These are phyloP conservation scores for Pipistrellus kuhlii DNA, from an alignment of 2,797 vertebrate genomes.

Conservation along the genomic window DNA sequence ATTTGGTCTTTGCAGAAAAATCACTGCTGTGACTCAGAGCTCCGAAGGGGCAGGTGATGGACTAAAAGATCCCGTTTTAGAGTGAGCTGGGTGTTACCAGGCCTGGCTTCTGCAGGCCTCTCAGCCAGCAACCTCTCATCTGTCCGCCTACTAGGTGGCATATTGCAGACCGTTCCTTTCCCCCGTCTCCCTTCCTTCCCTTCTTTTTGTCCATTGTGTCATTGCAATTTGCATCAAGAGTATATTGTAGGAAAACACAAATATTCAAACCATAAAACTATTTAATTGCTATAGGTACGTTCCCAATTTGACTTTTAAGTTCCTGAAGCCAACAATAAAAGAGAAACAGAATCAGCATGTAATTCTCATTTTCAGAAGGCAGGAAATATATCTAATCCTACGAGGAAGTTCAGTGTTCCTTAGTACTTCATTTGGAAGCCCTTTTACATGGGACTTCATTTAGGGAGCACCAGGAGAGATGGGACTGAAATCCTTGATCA, in stretches of 20 bases:
- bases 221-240: not conserved
- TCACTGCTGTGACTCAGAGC: conserved; percentile 22
- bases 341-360: not conserved
- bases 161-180: rapidly evolving
- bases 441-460: not conserved
- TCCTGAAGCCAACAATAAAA: conserved; percentile 17
- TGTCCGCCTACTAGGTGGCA: not conserved
- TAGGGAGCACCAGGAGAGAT: not conserved
- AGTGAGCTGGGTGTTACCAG: not conserved
- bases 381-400: not conserved
- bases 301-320: conserved; percentile 53
- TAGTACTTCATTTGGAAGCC: not conserved
- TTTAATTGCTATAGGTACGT: not conserved
- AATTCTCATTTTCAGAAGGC: not conserved
- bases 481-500: not conserved
- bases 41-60: not conserved
- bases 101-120: not conserved
- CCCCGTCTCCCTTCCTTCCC: not conserved
- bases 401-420: not conserved
- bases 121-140: rapidly evolving
- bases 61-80: not conserved
- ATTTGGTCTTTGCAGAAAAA: conserved; percentile 38
- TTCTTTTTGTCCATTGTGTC: not conserved
- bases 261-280: conserved; percentile 10
- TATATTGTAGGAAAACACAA: not conserved